Evolutionary conservation across 2,888 invertebrate genomes (phyloP), one percentile per base, ranked within the genome.

Genomic region (Lasioglossum lativentre): DNA sequence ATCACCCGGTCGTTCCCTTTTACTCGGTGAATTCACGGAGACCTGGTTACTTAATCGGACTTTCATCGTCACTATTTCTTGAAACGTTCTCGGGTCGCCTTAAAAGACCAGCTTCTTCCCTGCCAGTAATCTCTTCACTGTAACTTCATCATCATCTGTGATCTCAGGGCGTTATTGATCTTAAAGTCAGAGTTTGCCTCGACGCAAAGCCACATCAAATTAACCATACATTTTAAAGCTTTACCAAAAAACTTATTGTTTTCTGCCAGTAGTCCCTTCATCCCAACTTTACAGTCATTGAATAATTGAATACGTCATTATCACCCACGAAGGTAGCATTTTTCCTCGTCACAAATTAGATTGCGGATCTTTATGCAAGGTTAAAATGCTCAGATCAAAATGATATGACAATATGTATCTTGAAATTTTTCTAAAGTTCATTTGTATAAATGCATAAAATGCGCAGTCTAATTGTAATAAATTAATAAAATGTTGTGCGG

Each of bases 21-120:
- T 68, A 52, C 75, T 34, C 66, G 16, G 16, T 38, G 76, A 45
- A 86, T 79, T 76, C 52, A 71, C 70, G n/a, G 73, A 76, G 78
- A 42, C 38, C 52, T 23, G 52, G 74, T 85, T 78, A 75, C 80
- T 72, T 75, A 47, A 84, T 42, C 75, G 80, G 70, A 71, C 84
- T 80, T 80, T 84, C 77, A 71, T 80, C 74, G 30, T 59, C 56
- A 19, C 27, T 75, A 5, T 2, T 68, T 34, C 71, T n/a, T 47
- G 71, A 30, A 66, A 71, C 56, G 2, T 47, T 47, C 71, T 42
- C 59, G 38, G 30, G 23, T 34, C 40, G 45, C 76, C 56, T 76
- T 66, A 47, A 76, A 38, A 30, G 23, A 38, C 47, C 23, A 23
- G 27, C 5, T 74, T 74, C 23, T 56, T n/a, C 34, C 8, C 2